These are phyloP conservation scores for Porites rus DNA, from an alignment of 92 coral and sea anemone genomes.

Conservation along the genomic window DNA sequence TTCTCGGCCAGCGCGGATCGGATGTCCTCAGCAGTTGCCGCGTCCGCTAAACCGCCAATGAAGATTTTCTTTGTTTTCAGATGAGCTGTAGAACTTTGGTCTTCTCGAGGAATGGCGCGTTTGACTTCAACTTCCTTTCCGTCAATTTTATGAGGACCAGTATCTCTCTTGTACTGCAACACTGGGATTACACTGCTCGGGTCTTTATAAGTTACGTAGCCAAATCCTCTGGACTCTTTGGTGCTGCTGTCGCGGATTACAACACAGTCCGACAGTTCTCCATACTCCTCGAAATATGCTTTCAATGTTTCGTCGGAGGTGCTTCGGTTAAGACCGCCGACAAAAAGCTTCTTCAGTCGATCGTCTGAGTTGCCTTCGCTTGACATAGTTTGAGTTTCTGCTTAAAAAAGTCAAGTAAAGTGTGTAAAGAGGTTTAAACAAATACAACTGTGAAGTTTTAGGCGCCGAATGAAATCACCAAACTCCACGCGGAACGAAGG, in stretches of 20 bases:
- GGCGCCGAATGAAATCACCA: neutral
- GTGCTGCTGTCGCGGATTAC: slow-evolving; percentile 65
- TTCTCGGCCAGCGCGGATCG: slow-evolving; percentile 52
- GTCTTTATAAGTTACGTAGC: slow-evolving; percentile 86
- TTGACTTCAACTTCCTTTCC: slow-evolving; percentile 93
- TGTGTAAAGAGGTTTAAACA: neutral
- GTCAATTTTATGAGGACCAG: slow-evolving; percentile 81
- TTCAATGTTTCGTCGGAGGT: slow-evolving; percentile 79
- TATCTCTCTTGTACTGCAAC: slow-evolving; percentile 59
- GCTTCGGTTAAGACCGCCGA: slow-evolving; percentile 87
- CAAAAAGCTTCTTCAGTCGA: slow-evolving; percentile 86
- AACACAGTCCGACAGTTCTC: slow-evolving; percentile 80
- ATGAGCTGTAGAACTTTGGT: slow-evolving; percentile 73
- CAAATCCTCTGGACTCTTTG: slow-evolving; percentile 90
- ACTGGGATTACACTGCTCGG: slow-evolving; percentile 57
- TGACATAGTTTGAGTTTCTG: slow-evolving; percentile 7
- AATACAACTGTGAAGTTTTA: no score
- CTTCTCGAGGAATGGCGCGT: slow-evolving; percentile 96
- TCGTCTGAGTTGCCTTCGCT: slow-evolving; percentile 24
- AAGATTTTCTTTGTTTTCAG: slow-evolving; percentile 89
- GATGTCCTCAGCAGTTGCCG: slow-evolving; percentile 76
- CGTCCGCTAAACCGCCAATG: slow-evolving; percentile 87
- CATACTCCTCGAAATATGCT: slow-evolving; percentile 76
- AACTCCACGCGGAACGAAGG: neutral
- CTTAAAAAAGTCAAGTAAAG: neutral